These are phyloP conservation scores for Rutpela maculata DNA, from an alignment of 2,888 invertebrate genomes.

Conservation along the genomic window DNA sequence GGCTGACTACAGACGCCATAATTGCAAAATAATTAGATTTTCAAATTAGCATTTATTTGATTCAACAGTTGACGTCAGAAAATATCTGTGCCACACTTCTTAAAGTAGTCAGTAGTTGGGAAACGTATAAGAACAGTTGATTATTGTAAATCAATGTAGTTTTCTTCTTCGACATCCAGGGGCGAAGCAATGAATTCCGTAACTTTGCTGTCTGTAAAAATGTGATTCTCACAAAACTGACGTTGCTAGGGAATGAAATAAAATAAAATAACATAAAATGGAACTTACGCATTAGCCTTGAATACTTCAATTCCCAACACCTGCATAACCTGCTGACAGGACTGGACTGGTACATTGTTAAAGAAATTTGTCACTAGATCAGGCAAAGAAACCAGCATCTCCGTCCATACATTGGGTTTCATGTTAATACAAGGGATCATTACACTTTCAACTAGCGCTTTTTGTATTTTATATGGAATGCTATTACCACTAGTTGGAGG, in stretches of 20 bases:
- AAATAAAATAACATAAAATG: constrained; percentile 32
- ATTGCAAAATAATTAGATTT: no score
- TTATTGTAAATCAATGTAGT: no score
- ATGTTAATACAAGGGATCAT: constrained; percentile 92
- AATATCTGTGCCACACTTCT: no score
- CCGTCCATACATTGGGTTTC: constrained; percentile 88
- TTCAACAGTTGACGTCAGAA: no score
- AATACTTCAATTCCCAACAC: constrained; percentile 87
- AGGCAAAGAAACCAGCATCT: constrained; percentile 87
- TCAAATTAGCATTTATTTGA: no score
- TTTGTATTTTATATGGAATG: constrained; percentile 85
- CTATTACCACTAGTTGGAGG: constrained; percentile 80
- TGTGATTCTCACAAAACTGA: background rate
- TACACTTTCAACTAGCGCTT: constrained; percentile 86
- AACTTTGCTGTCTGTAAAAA: background rate
- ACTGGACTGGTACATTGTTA: constrained; percentile 83
- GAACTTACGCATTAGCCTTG: constrained; percentile 87
- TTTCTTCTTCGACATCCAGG: no score
- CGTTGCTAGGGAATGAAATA: no score
- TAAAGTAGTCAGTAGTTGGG: no score
- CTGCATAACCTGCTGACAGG: constrained; percentile 87
- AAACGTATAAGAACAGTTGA: no score
- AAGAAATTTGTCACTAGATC: constrained; percentile 89
- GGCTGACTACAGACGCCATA: no score
- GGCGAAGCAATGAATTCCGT: background rate